Conservation (phyloP, 2,888 invertebrate genomes). For the Perithous albicinctus region DNA sequence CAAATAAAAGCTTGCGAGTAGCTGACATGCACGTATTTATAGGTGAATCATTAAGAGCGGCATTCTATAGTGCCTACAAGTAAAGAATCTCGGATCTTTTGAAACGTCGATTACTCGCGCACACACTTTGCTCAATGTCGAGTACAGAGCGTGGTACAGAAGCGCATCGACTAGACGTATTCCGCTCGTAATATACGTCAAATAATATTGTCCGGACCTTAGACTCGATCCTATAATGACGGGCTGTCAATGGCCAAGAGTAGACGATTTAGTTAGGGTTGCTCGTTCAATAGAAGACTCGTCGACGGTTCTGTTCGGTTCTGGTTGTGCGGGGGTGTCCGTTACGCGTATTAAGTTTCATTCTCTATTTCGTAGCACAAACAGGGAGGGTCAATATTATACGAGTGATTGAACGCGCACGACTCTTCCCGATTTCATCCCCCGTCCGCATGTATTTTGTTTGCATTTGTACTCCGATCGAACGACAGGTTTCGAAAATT, state of each 20-base stretch:
- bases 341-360: constrained; percentile 80
- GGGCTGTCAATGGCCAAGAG: constrained; percentile 81
- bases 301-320: constrained; percentile 73
- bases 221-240: constrained; percentile 78
- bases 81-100: constrained; percentile 48
- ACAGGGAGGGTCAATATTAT: constrained; percentile 82
- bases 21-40: neutral
- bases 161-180: constrained; percentile 43
- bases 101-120: constrained; percentile 47
- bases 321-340: constrained; percentile 65
- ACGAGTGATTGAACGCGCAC: constrained; percentile 79
- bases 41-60: constrained; percentile 30
- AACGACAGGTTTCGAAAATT: constrained; percentile 80
- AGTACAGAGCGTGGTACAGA: neutral
- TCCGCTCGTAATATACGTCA: constrained; percentile 59
- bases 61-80: constrained; percentile 1
- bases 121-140: constrained; percentile 15
- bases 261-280: constrained; percentile 51
- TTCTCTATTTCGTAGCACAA: constrained; percentile 73
- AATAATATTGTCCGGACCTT: constrained; percentile 67
- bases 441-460: constrained; percentile 79
- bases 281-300: constrained; percentile 75
- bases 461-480: constrained; percentile 77
- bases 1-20: constrained; percentile 35
- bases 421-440: constrained; percentile 62